Evolutionary conservation across 2,113 vertebrate genomes (phyloP).

Genomic region (Ciconia boyciana): DNA sequence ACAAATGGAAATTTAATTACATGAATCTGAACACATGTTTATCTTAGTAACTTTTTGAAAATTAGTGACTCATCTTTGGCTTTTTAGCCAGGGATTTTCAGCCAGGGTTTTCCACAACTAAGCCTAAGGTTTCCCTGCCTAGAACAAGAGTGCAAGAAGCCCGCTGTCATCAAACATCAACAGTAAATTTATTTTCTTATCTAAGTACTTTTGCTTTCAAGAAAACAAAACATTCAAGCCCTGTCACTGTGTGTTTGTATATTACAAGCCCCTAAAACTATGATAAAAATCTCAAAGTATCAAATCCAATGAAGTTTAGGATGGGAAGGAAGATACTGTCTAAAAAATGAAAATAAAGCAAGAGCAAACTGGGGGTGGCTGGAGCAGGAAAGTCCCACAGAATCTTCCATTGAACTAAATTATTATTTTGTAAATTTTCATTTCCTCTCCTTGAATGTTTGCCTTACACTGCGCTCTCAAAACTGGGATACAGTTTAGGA

Average conservation of each 20-base stretch:
- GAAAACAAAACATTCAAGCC: background rate
- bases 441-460: constrained; percentile 1
- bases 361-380: background rate
- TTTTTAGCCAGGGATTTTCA: constrained; percentile 51
- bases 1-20: constrained; percentile 23
- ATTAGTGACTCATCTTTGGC: constrained; percentile 48
- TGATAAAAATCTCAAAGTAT: background rate
- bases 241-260: background rate
- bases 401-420: background rate
- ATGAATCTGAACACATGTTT: constrained; percentile 32
- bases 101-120: constrained; percentile 46
- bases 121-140: constrained; percentile 24
- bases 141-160: background rate
- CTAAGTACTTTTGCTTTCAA: background rate
- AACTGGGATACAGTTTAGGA: background rate
- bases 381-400: constrained; percentile 51
- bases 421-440: background rate
- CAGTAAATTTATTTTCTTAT: background rate
- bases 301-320: background rate
- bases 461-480: background rate
- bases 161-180: background rate
- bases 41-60: constrained; percentile 26
- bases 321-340: background rate
- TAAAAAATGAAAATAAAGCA: constrained; percentile 11
- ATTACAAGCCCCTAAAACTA: background rate